A percentile compares a stretch with the other conserved stretches of the same genome.
Conservation (phyloP, 2,113 vertebrate genomes). For the Epinephelus lanceolatus region DNA sequence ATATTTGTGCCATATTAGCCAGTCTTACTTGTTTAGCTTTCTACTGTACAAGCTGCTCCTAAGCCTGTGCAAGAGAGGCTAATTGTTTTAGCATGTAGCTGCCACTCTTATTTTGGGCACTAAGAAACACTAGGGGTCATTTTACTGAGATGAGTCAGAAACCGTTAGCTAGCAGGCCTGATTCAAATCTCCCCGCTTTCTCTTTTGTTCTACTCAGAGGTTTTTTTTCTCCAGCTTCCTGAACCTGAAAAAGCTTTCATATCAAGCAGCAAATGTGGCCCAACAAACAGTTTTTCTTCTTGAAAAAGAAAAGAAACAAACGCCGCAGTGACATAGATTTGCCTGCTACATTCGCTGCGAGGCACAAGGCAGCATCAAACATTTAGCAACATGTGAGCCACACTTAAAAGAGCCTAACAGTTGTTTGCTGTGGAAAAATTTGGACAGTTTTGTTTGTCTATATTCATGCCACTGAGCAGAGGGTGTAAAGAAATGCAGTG, state of each 20-base stretch:
- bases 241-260: slow-evolving; percentile 70
- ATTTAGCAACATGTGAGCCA: slow-evolving; percentile 59
- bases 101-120: slow-evolving; percentile 62
- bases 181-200: slow-evolving; percentile 48
- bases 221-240: slow-evolving; percentile 20
- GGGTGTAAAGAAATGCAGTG: slow-evolving; percentile 24
- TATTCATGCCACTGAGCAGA: slow-evolving; percentile 55
- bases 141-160: slow-evolving; percentile 66
- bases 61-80: slow-evolving; percentile 47
- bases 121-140: slow-evolving; percentile 61
- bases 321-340: slow-evolving; percentile 52
- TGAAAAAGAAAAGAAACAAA: slow-evolving; percentile 51
- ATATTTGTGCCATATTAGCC: slow-evolving; percentile 40
- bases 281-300: slow-evolving; percentile 45
- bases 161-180: slow-evolving; percentile 44
- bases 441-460: slow-evolving; percentile 57
- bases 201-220: slow-evolving; percentile 48
- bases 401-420: slow-evolving; percentile 56
- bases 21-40: slow-evolving; percentile 58
- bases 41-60: slow-evolving; percentile 48
- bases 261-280: slow-evolving; percentile 53
- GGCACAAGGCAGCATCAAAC: slow-evolving; percentile 69
- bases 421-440: slow-evolving; percentile 55
- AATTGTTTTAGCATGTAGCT: slow-evolving; percentile 80
- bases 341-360: slow-evolving; percentile 57